phyloP scores from a whole-genome alignment of 2,113 vertebrate species.

The Penelope pileata region DNA sequence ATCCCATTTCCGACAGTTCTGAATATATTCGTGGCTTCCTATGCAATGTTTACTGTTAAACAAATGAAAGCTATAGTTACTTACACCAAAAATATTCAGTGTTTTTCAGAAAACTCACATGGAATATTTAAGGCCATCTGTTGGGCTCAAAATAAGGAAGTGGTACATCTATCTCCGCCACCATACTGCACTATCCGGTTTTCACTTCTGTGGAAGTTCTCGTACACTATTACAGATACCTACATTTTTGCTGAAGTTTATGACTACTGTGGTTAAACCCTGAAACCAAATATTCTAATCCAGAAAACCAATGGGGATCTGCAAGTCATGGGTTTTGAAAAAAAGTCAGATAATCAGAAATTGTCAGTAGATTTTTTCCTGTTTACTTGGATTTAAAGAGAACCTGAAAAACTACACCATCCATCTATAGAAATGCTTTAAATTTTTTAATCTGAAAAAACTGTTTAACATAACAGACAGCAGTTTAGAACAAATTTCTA shows the following conservation, averaged over 20 bases:
- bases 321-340: neutral
- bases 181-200: neutral
- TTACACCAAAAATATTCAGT: neutral
- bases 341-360: neutral
- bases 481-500: neutral
- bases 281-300: neutral
- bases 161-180: rapidly evolving
- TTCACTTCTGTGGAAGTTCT: neutral
- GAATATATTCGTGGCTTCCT: conserved; percentile 97
- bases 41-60: conserved; percentile 90
- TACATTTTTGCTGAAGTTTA: neutral
- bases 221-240: neutral
- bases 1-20: conserved; percentile 97
- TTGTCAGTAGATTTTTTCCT: neutral
- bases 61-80: neutral
- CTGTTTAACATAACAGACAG: neutral
- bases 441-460: neutral
- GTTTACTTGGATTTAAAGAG: neutral
- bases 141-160: neutral
- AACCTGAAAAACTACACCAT: neutral
- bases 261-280: neutral
- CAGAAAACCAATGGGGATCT: neutral
- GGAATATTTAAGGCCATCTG: neutral
- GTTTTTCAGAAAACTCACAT: neutral
- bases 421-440: neutral